These are phyloP conservation scores for Parnassius glacialis DNA, from an alignment of 2,888 invertebrate genomes.

Conservation along the genomic window DNA sequence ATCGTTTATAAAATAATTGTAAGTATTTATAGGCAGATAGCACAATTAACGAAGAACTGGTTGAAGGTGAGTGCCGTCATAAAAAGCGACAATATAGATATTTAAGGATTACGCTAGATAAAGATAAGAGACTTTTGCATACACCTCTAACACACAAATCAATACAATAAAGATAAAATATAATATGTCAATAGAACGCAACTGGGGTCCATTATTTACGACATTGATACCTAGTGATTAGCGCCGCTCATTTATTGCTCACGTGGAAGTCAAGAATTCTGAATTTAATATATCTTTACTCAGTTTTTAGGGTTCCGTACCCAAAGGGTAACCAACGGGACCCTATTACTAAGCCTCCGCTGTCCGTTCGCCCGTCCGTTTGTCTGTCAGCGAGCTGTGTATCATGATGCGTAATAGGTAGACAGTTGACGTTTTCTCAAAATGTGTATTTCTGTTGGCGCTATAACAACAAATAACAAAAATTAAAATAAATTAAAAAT, in stretches of 20 bases:
- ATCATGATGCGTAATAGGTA: too few relatives aligned
- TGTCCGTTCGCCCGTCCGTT: too few relatives aligned
- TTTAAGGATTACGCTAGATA: constrained; percentile 8
- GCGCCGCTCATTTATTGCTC: constrained; percentile 1
- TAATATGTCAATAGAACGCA: neutral
- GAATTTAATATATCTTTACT: too few relatives aligned
- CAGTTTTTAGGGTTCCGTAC: too few relatives aligned
- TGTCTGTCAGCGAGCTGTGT: too few relatives aligned
- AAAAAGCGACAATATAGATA: constrained; percentile 9
- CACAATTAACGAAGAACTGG: neutral
- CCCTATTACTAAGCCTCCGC: too few relatives aligned
- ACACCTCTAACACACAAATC: neutral
- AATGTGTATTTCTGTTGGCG: too few relatives aligned
- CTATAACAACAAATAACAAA: too few relatives aligned
- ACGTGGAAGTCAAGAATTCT: constrained; percentile 3
- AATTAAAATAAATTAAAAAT: too few relatives aligned
- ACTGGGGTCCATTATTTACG: constrained; percentile 3
- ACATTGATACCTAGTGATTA: neutral
- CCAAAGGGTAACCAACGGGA: too few relatives aligned
- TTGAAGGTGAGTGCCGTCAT: neutral
- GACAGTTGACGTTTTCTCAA: too few relatives aligned
- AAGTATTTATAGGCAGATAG: neutral
- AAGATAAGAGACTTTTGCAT: constrained; percentile 1
- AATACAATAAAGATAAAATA: constrained; percentile 16
- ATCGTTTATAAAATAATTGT: too few relatives aligned